phyloP scores from a whole-genome alignment of 2,113 vertebrate genomes.

The Chaenocephalus aceratus region DNA sequence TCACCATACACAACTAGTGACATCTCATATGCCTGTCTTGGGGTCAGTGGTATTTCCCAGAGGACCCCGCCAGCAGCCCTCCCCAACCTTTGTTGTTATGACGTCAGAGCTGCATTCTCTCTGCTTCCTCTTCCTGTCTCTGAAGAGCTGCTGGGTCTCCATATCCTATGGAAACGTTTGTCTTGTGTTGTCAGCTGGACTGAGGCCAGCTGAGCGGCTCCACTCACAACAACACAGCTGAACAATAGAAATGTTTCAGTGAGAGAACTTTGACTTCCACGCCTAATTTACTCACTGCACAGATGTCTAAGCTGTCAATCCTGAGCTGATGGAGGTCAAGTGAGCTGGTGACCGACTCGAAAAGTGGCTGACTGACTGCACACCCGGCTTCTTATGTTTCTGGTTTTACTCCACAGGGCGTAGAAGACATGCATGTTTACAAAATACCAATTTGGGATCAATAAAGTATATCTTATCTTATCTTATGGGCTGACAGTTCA shows the following conservation, averaged over 20 bases:
- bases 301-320: not conserved
- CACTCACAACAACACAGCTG: constrained; percentile 34
- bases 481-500: not conserved
- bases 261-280: constrained; percentile 11
- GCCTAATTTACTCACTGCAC: constrained; percentile 26
- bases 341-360: not conserved
- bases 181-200: constrained; percentile 52
- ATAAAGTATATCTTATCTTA: no score
- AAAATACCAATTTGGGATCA: no score
- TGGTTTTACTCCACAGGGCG: not conserved
- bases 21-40: not conserved
- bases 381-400: not conserved
- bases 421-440: no score
- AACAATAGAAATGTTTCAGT: constrained; percentile 47
- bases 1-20: constrained; percentile 1
- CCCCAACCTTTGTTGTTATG: constrained; percentile 58
- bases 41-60: constrained; percentile 27
- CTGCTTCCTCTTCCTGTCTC: constrained; percentile 72
- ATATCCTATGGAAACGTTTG: constrained; percentile 67
- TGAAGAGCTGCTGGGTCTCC: constrained; percentile 10
- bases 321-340: constrained; percentile 35
- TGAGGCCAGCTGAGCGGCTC: constrained; percentile 26
- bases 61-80: not conserved
- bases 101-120: constrained; percentile 70
- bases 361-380: not conserved